A percentile compares a stretch with the other conserved stretches of the same genome.
phyloP scores from a whole-genome alignment of 2,113 vertebrate species.

The Rhegmatorhina hoffmannsi region DNA sequence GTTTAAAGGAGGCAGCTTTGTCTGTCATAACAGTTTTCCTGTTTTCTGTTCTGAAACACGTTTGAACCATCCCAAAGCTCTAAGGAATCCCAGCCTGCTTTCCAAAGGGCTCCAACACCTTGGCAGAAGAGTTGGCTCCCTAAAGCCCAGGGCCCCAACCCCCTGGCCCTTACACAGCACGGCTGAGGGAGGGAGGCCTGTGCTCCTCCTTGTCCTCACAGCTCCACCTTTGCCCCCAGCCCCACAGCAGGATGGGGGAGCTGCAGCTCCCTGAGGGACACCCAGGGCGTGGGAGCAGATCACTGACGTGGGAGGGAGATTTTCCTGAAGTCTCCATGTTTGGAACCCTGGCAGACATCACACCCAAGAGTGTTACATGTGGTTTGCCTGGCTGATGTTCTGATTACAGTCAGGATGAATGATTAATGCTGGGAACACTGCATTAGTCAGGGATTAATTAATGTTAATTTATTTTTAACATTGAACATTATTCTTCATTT shows the following conservation, averaged over 20 bases:
- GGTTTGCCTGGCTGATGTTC: neutral
- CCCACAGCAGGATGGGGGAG: fast-evolving
- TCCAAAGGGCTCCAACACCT: neutral
- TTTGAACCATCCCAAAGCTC: neutral
- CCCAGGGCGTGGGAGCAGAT: fast-evolving
- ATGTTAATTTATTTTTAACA: conserved; percentile 21
- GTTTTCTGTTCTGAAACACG: neutral
- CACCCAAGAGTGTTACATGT: fast-evolving
- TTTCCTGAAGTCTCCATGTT: fast-evolving
- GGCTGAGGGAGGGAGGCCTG: neutral
- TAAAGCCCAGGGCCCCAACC: neutral
- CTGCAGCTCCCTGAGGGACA: neutral
- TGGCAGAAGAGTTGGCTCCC: neutral
- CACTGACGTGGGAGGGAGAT: fast-evolving
- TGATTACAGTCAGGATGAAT: neutral
- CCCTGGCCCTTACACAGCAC: neutral
- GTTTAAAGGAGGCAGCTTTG: neutral
- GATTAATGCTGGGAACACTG: neutral
- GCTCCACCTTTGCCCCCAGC: neutral
- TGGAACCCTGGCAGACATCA: neutral
- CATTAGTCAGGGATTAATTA: conserved; percentile 30
- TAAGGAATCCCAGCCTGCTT: neutral
- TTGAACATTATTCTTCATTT: conserved; percentile 5
- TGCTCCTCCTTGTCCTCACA: neutral
- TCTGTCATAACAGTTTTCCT: neutral